phyloP scores from a whole-genome alignment of 2,888 invertebrate genomes.

The Pristionchus exspectatus region DNA sequence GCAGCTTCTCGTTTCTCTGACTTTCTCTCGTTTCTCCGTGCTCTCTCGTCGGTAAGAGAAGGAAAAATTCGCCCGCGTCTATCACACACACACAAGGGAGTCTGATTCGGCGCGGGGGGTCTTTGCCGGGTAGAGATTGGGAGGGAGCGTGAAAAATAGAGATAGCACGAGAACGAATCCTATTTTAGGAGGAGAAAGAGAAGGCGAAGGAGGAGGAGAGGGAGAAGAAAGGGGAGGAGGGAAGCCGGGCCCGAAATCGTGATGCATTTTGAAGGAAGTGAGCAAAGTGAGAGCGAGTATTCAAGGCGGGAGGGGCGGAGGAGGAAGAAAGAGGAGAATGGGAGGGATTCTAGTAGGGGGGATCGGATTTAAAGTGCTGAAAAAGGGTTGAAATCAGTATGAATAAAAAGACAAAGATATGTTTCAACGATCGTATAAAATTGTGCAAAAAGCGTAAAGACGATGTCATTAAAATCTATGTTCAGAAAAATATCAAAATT shows the following conservation, averaged over 20 bases:
- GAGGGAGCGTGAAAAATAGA: background rate
- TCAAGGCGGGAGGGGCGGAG: background rate
- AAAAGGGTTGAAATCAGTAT: background rate
- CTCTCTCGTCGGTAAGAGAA: background rate
- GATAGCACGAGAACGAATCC: slow-evolving; percentile 18
- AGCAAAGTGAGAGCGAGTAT: slow-evolving; percentile 26
- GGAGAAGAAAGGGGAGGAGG: slow-evolving; percentile 18
- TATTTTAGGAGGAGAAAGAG: slow-evolving; percentile 44
- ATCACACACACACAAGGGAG: background rate
- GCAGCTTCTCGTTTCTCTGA: background rate
- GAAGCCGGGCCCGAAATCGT: slow-evolving; percentile 1
- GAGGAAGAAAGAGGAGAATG: background rate
- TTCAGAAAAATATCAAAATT: too few species aligned
- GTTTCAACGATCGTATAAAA: background rate
- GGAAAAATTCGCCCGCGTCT: background rate
- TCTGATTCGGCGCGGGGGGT: background rate
- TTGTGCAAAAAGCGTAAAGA: too few species aligned
- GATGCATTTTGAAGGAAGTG: slow-evolving; percentile 51
- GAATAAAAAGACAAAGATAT: background rate
- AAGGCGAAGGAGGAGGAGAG: slow-evolving; percentile 28
- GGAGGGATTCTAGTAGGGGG: slow-evolving; percentile 16
- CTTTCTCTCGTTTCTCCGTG: background rate
- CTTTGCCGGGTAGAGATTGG: background rate
- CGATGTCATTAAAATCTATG: too few species aligned
- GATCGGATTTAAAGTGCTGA: background rate